These are phyloP conservation scores for Dendrolimus pini DNA, from an alignment of 2,888 invertebrate genomes.

Conservation along the genomic window DNA sequence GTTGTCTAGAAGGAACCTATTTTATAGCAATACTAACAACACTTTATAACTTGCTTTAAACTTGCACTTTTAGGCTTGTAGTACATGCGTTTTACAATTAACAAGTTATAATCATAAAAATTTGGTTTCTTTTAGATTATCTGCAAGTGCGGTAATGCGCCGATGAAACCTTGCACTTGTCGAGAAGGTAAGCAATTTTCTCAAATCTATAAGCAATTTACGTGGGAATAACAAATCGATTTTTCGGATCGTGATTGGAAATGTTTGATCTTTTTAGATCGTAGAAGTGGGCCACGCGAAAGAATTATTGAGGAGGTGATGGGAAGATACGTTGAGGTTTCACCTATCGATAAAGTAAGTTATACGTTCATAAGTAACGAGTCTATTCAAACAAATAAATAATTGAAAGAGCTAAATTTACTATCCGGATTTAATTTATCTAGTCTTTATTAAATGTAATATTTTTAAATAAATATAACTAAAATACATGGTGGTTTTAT, in stretches of 20 bases:
- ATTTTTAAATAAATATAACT: slow-evolving; percentile 20
- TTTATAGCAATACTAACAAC: too few relatives aligned
- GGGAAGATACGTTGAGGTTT: slow-evolving; percentile 41
- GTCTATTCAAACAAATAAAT: slow-evolving; percentile 3
- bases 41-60: too few relatives aligned
- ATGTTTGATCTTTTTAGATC: slow-evolving; percentile 43
- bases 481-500: slow-evolving; percentile 42
- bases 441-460: slow-evolving; percentile 1
- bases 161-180: slow-evolving; percentile 23
- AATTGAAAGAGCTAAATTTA: not conserved
- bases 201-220: slow-evolving; percentile 12
- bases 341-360: slow-evolving; percentile 49
- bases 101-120: not conserved
- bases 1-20: too few relatives aligned
- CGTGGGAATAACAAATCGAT: slow-evolving; percentile 47
- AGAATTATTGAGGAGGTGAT: slow-evolving; percentile 51
- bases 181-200: slow-evolving; percentile 31
- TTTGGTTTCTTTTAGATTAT: slow-evolving; percentile 23
- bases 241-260: slow-evolving; percentile 7
- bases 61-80: too few relatives aligned
- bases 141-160: slow-evolving; percentile 22
- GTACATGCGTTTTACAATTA: too few relatives aligned
- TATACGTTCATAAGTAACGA: slow-evolving; percentile 31
- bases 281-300: slow-evolving; percentile 36
- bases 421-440: slow-evolving; percentile 1